phyloP scores from a whole-genome alignment of 2,888 invertebrate species.

The Drosophila silvestris region DNA sequence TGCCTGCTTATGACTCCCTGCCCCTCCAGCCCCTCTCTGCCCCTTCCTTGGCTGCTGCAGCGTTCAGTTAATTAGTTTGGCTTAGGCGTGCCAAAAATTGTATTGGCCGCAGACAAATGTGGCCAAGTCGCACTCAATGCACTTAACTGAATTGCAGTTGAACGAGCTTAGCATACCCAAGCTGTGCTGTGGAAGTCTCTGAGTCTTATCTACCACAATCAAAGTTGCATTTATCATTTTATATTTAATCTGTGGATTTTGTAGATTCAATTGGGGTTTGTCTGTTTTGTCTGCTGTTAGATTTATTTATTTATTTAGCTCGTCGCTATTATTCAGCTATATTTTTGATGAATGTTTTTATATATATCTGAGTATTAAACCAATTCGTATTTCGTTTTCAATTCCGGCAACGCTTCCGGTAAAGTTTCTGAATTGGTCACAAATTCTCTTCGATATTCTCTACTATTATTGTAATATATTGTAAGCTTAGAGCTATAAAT shows the following conservation, averaged over 20 bases:
- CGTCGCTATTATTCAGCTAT: not conserved
- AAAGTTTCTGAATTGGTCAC: not conserved
- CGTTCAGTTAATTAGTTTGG: conserved; percentile 67
- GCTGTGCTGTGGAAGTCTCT: not conserved
- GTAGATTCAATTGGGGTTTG: not conserved
- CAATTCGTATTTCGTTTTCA: not conserved
- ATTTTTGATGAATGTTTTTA: not conserved
- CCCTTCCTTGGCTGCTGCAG: not conserved
- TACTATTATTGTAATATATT: not conserved
- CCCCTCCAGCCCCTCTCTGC: not conserved
- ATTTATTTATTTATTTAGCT: not conserved
- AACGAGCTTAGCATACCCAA: conserved; percentile 16
- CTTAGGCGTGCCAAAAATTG: conserved; percentile 66
- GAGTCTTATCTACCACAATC: not conserved
- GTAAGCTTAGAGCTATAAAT: not conserved
- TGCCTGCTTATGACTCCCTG: not conserved
- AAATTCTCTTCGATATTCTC: not conserved
- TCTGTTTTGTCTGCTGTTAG: not conserved
- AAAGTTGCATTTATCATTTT: not conserved
- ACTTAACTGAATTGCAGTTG: not conserved
- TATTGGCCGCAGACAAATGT: conserved; percentile 54
- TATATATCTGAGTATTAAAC: not conserved
- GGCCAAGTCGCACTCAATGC: conserved; percentile 38
- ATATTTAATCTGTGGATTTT: not conserved
- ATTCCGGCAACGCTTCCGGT: too few species aligned